phyloP scores from a whole-genome alignment of 2,113 vertebrate genomes.

The Cochlearius cochlearius region DNA sequence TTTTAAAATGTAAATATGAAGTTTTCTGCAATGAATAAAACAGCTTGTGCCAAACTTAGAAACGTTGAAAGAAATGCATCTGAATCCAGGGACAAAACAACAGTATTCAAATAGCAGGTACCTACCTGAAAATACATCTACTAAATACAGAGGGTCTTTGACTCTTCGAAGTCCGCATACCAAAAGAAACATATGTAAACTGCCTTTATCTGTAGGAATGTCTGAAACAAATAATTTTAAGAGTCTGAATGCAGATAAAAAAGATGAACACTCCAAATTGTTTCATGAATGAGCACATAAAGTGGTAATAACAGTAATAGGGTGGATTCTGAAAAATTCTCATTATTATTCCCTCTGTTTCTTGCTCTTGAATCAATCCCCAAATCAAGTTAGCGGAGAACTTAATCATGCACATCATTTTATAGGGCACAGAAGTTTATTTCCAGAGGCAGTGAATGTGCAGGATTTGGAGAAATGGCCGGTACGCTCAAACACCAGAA shows the following conservation, averaged over 20 bases:
- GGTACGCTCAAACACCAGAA: background rate
- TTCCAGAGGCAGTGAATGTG: background rate
- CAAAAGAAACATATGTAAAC: slow-evolving; percentile 78
- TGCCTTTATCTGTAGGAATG: slow-evolving; percentile 49
- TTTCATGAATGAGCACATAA: background rate
- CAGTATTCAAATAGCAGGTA: background rate
- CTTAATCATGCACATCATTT: background rate
- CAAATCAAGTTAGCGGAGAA: background rate
- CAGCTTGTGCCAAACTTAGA: background rate
- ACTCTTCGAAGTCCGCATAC: slow-evolving; percentile 88
- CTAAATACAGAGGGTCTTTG: slow-evolving; percentile 88
- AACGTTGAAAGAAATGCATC: background rate
- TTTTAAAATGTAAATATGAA: background rate
- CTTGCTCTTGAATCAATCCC: background rate
- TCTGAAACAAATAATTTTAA: slow-evolving; percentile 50
- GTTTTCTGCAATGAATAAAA: background rate
- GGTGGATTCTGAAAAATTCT: background rate
- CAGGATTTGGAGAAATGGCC: background rate
- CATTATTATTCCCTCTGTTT: background rate
- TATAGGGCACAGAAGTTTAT: background rate
- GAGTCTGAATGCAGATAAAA: background rate
- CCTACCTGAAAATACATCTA: slow-evolving; percentile 83
- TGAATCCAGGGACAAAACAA: background rate
- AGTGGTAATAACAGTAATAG: background rate
- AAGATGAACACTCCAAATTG: background rate